Percentiles rank a stretch among this genome's conserved stretches.
These are phyloP conservation scores for Hemitrygon akajei DNA, from an alignment of 2,797 vertebrate species.

Conservation along the genomic window DNA sequence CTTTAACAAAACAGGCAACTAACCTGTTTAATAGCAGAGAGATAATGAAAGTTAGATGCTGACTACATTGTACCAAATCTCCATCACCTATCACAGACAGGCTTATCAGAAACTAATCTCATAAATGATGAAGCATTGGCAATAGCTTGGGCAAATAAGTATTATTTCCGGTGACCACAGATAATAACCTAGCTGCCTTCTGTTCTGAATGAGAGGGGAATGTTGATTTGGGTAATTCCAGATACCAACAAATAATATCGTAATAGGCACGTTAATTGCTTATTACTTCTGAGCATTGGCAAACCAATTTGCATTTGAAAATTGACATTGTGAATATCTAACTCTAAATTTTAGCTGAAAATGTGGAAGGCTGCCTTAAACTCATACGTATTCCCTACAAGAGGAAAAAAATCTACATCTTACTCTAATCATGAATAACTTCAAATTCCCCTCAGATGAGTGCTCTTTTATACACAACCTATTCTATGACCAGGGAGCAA, in stretches of 20 bases:
- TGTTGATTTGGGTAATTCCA: background rate
- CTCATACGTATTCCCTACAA: no score
- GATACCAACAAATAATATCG: background rate
- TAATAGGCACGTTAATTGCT: background rate
- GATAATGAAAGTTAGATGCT: background rate
- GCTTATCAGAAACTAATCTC: background rate
- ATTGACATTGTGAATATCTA: background rate
- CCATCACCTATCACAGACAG: background rate
- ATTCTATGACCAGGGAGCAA: background rate
- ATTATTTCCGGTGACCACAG: background rate
- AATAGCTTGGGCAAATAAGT: background rate
- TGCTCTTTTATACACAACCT: no score
- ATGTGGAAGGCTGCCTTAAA: background rate
- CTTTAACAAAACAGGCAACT: background rate
- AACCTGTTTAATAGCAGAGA: background rate
- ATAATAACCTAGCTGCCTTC: background rate
- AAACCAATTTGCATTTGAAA: background rate
- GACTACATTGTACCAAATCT: background rate
- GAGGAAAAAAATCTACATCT: background rate
- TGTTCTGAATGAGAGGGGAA: background rate
- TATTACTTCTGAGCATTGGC: background rate
- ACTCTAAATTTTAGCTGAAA: background rate
- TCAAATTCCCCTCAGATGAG: background rate
- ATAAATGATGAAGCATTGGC: background rate
- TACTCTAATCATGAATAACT: background rate